These are phyloP conservation scores for Brachyopa scutellaris DNA, from an alignment of 2,888 invertebrate genomes.

Conservation along the genomic window DNA sequence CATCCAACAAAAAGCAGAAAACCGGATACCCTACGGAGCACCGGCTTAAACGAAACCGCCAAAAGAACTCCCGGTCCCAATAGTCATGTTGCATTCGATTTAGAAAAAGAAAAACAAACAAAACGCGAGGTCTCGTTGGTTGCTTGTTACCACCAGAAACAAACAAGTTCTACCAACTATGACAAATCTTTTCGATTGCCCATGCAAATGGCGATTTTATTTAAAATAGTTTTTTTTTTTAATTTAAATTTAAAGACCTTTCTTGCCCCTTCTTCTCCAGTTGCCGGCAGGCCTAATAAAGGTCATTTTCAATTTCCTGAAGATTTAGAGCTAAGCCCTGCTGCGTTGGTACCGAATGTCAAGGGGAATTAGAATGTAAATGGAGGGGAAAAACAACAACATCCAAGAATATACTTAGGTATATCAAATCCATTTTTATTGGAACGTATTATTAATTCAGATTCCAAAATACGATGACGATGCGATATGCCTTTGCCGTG, in stretches of 20 bases:
- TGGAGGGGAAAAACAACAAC: conserved; percentile 3
- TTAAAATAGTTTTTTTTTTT: conserved; percentile 8
- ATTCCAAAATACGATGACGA: background rate
- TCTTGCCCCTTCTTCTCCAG: background rate
- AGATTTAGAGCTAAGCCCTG: conserved; percentile 12
- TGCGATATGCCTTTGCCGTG: too few species aligned
- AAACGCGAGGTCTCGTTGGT: too few species aligned
- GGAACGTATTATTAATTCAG: conserved; percentile 36
- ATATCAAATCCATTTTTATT: conserved; percentile 24
- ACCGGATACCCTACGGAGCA: conserved; percentile 4
- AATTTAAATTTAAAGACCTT: background rate
- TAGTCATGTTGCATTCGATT: background rate
- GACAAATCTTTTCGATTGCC: conserved; percentile 35
- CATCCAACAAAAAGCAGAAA: too few species aligned
- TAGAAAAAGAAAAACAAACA: conserved; percentile 5
- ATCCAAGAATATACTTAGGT: conserved; percentile 14
- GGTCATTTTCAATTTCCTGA: conserved; percentile 36
- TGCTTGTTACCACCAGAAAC: conserved; percentile 17
- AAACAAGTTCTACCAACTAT: conserved; percentile 23
- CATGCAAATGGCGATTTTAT: conserved; percentile 30
- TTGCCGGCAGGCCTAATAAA: background rate
- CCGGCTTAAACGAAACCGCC: conserved; percentile 7
- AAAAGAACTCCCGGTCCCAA: conserved; percentile 5
- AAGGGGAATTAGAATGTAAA: conserved; percentile 13
- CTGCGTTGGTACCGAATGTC: conserved; percentile 3